A percentile compares a stretch with the other conserved stretches of the same genome.
Evolutionary conservation across 2,113 vertebrate species (phyloP).

Genomic region (Plecotus auritus): DNA sequence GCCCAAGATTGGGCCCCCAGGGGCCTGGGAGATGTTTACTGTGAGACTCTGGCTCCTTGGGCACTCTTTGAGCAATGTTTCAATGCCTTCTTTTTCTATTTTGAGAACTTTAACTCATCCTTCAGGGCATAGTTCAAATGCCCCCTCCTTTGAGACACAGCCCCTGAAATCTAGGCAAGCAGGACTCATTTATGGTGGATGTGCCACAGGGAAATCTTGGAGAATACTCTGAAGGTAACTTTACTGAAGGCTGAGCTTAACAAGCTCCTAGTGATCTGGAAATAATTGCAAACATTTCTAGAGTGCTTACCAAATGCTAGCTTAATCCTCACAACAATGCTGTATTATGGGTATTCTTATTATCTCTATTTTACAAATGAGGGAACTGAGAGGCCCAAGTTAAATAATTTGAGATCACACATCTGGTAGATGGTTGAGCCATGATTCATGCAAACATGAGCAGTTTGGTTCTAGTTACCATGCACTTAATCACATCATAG

Average conservation of each 20-base stretch:
- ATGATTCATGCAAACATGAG: not conserved
- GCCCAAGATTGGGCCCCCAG: not conserved
- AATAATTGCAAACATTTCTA: not conserved
- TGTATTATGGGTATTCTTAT: not conserved
- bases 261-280: not conserved
- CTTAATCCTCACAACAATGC: not conserved
- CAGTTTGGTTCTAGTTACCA: not conserved
- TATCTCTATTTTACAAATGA: not conserved
- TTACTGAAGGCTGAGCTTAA: not conserved
- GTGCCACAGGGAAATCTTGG: not conserved
- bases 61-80: not conserved
- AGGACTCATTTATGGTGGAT: not conserved
- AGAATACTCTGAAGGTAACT: not conserved
- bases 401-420: not conserved
- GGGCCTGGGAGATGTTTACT: not conserved
- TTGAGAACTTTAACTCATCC: not conserved
- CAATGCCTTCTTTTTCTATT: not conserved
- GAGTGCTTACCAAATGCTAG: not conserved
- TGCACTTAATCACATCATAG: not conserved
- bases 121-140: not conserved
- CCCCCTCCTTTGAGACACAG: not conserved
- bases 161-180: not conserved
- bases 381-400: not conserved
- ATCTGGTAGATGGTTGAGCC: not conserved
- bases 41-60: not conserved